Evolutionary conservation across 2,797 vertebrate genomes (phyloP).

Genomic region (Steatocranus sp.): DNA sequence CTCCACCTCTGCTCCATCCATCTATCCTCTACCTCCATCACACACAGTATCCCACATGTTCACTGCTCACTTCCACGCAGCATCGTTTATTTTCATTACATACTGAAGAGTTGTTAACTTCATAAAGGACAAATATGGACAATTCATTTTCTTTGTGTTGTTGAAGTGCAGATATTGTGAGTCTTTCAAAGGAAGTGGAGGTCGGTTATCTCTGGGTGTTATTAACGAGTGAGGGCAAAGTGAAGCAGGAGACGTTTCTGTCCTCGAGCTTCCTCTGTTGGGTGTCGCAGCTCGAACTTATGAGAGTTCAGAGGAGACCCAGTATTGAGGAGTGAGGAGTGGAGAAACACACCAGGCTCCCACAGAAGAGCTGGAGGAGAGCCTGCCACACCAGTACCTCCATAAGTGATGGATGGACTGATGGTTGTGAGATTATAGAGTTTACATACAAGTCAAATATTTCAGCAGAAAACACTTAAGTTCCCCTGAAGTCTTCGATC

Average conservation of each 20-base stretch:
- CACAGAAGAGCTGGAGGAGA: not conserved
- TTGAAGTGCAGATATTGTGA: not conserved
- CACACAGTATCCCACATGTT: not conserved
- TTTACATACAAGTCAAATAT: not conserved
- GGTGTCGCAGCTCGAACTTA: not conserved
- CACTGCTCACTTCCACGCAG: not conserved
- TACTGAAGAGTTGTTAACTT: fast-evolving
- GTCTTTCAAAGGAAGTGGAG: not conserved
- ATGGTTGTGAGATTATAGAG: fast-evolving
- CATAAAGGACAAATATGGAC: not conserved
- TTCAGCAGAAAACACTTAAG: not conserved
- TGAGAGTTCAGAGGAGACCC: fast-evolving
- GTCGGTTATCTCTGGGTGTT: fast-evolving
- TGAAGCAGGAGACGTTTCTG: not conserved
- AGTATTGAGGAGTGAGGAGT: no score
- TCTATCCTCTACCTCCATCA: fast-evolving
- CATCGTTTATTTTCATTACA: fast-evolving
- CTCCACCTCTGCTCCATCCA: not conserved
- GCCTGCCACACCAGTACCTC: fast-evolving
- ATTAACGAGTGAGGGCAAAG: fast-evolving
- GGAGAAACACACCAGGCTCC: not conserved
- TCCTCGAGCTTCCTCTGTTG: not conserved
- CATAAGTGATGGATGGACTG: fast-evolving
- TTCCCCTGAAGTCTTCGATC: fast-evolving
- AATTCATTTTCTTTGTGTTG: not conserved